phyloP scores from a whole-genome alignment of 2,888 invertebrate species.

The Erpobdella octoculata region DNA sequence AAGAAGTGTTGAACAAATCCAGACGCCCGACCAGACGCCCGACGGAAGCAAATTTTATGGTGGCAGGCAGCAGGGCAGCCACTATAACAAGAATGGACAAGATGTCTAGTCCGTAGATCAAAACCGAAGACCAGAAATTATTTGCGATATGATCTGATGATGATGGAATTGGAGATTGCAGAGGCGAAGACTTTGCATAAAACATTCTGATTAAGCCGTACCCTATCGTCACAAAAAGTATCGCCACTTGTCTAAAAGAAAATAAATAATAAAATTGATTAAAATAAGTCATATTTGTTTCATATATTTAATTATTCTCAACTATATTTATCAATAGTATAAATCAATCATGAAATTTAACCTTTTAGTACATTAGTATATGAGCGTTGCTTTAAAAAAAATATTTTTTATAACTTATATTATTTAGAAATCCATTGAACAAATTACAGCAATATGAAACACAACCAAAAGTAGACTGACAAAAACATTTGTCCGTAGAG shows the following conservation, averaged over 20 bases:
- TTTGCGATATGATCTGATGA: background rate
- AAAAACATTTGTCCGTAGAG: slow-evolving; percentile 23
- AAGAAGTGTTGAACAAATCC: background rate
- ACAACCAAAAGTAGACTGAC: slow-evolving; percentile 2
- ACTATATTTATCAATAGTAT: no score
- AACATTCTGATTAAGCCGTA: slow-evolving; percentile 33
- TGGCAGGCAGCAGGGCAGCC: slow-evolving; percentile 27
- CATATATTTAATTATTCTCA: no score
- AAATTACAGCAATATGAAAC: background rate
- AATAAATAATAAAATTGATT: no score
- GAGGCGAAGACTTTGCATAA: slow-evolving; percentile 28
- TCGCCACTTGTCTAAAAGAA: slow-evolving; percentile 30
- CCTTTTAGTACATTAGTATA: no score
- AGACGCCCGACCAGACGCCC: slow-evolving; percentile 29
- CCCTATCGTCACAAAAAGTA: slow-evolving; percentile 29
- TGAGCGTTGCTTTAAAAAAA: no score
- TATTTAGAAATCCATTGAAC: background rate
- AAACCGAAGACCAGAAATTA: background rate
- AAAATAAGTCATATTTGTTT: no score
- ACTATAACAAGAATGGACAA: slow-evolving; percentile 30
- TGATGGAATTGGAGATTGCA: background rate
- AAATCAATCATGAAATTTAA: no score
- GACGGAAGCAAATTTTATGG: slow-evolving; percentile 31
- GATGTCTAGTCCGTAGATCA: slow-evolving; percentile 30
- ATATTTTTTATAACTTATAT: no score